Base-by-base conservation (phyloP, 2,888 invertebrate species). In the Formica aserva region DNA sequence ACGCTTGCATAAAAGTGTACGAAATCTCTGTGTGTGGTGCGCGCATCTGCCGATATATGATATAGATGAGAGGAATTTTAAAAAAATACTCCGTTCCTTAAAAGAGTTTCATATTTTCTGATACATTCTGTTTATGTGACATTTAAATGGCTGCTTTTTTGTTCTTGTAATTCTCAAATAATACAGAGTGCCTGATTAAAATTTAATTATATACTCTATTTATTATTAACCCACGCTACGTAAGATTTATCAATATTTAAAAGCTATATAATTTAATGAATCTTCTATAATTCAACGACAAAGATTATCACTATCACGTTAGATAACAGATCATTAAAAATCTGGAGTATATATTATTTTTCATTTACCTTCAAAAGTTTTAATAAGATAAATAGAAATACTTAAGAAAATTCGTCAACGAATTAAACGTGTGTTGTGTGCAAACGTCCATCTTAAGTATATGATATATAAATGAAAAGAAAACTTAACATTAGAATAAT, bases 121-220 rank as follows among this genome's bases (percentile, higher is more conserved):
- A 62, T n/a, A n/a, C 3, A 45, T 1, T 22, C 11, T 66, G 8
- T 66, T 18, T 13, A 18, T 26, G 5, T 0, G 1, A 26, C 15
- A 35, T 55, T 67, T 3, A 38, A 76, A 76, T 15, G 8, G 1
- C n/a, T 22, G 15, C 13, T 1, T 13, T 11, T 48, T 52, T 65
- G n/a, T 48, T 48, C 6, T 15, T 45, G 3, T 48, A 48, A 48
- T n/a, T 48, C 6, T 6, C 18, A 13, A 48, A 65, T 62, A 63
- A 45, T 35, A 13, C 4, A 15, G 52, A 66, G 38, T n/a, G n/a
- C 18, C 1, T n/a, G 11, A n/a, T 18, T 75, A 35, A 18, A 22
- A 63, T 75, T 74, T 18, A 57, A 74, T 26, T n/a, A 22, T 9
- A 48, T 69, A 32, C 22, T 29, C 8, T 48, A 48, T 48, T 48